phyloP scores from a whole-genome alignment of 2,888 invertebrate genomes.

The Hirtodrosophila duncani region DNA sequence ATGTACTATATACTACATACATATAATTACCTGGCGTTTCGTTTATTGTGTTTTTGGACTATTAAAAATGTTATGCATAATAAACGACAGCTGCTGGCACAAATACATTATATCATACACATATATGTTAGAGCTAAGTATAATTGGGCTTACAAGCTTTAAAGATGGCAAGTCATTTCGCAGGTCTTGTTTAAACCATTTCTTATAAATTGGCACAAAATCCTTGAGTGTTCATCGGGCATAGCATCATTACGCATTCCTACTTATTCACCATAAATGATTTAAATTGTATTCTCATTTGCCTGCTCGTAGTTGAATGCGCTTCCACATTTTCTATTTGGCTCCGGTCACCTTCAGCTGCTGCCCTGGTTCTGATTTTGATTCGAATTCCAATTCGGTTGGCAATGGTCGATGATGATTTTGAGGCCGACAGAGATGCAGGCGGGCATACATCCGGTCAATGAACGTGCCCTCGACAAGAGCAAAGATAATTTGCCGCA shows the following conservation, averaged over 20 bases:
- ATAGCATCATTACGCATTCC: too few species aligned
- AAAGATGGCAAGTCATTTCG: constrained; percentile 12
- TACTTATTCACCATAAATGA: too few species aligned
- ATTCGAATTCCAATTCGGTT: constrained; percentile 7
- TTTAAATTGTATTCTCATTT: constrained; percentile 43
- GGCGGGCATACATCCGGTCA: constrained; percentile 52
- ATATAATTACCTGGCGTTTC: constrained; percentile 3
- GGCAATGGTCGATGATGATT: too few species aligned
- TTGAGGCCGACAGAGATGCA: constrained; percentile 27
- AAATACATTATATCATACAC: too few species aligned
- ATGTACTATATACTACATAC: too few species aligned
- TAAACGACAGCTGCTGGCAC: constrained; percentile 40
- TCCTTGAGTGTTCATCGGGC: too few species aligned
- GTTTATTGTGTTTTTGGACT: constrained; percentile 14
- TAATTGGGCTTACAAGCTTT: too few species aligned
- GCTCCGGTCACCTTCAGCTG: constrained; percentile 21
- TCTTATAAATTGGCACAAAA: too few species aligned
- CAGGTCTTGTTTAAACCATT: too few species aligned
- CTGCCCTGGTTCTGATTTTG: neutral
- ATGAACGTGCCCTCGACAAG: constrained; percentile 34
- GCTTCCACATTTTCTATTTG: too few species aligned
- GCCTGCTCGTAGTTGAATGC: too few species aligned
- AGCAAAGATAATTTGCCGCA: constrained; percentile 33
- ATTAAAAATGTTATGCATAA: constrained; percentile 39
- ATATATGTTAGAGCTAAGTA: too few species aligned